These are phyloP conservation scores for Pelvicachromis taeniatus DNA, from an alignment of 2,113 vertebrate species.

Conservation along the genomic window DNA sequence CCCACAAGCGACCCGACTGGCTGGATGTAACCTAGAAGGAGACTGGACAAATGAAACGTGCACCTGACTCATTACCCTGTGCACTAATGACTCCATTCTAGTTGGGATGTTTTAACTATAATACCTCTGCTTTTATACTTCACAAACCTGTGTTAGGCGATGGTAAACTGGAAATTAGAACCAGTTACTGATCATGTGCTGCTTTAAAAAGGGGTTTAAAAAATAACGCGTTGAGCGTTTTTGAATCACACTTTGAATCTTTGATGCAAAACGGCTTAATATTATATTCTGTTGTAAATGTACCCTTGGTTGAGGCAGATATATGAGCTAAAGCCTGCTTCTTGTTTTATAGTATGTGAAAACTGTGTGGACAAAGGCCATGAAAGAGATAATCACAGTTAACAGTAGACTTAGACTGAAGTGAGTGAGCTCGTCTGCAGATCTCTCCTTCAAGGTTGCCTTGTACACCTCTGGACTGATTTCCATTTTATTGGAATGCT, in stretches of 20 bases:
- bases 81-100: not conserved
- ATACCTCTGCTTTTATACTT: slow-evolving; percentile 32
- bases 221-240: not conserved
- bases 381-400: not conserved
- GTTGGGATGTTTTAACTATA: slow-evolving; percentile 8
- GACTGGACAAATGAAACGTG: not conserved
- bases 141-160: not conserved
- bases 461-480: fast-evolving
- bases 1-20: slow-evolving; percentile 90
- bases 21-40: slow-evolving; percentile 80
- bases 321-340: not conserved
- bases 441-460: not conserved
- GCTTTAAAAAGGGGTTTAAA: slow-evolving; percentile 15
- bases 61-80: slow-evolving; percentile 1
- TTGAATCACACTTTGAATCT: slow-evolving; percentile 1
- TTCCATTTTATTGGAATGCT: fast-evolving
- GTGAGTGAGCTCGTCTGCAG: not conserved
- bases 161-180: slow-evolving; percentile 37
- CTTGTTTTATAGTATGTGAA: not conserved
- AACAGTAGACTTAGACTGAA: not conserved
- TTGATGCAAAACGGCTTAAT: slow-evolving; percentile 15
- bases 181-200: slow-evolving; percentile 38
- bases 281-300: slow-evolving; percentile 14
- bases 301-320: not conserved
- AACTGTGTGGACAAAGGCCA: not conserved